Evolutionary conservation across 37 sponge, comb jelly and placozoan genomes (phyloP), one percentile per base, ranked within the genome.

Genomic region (Corticium candelabrum): DNA sequence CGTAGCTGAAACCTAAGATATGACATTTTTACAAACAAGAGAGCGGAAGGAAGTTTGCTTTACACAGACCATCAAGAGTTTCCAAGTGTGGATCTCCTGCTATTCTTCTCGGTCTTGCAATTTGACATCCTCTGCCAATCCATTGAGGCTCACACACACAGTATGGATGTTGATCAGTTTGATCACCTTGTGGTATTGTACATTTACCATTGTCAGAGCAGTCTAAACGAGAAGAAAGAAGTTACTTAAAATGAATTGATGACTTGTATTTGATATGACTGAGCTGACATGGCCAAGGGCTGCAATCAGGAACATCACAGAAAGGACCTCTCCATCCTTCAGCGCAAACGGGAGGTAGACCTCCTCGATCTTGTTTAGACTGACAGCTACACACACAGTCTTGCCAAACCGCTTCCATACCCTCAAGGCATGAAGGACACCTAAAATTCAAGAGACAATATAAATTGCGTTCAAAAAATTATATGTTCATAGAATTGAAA

Each of bases 281-380:
- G n/a, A n/a, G n/a, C 62, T 50, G 11, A 50, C 62, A 50, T 21
- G 62, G 62, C 62, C 62, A 50, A 11, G 62, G 62, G 21, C 62
- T 50, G 62, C 62, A 50, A 21, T 50, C 62, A 50, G 62, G 62
- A 11, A 50, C 62, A 21, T 50, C 62, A 21, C 62, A 50, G 62
- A 50, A 50, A 50, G 62, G 62, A 27, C 62, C 62, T 50, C 21
- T 50, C 62, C 62, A 50, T 50, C 62, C 62, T 27, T 50, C 62
- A 21, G 62, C 62, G 21, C 62, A 50, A 50, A 50, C 62, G 11
- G 62, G 62, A 50, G 62, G 62, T 21, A 50, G 21, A 50, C 62
- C 62, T 27, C 62, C 62, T 11, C 62, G 11, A 50, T 50, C 62
- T 50, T 50, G 62, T 21, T 50, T 50, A 27, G 62, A 50, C 21